Evolutionary conservation across 1,140 invertebrate genomes (phyloP).

Genomic region (Cotesia vestalis): DNA sequence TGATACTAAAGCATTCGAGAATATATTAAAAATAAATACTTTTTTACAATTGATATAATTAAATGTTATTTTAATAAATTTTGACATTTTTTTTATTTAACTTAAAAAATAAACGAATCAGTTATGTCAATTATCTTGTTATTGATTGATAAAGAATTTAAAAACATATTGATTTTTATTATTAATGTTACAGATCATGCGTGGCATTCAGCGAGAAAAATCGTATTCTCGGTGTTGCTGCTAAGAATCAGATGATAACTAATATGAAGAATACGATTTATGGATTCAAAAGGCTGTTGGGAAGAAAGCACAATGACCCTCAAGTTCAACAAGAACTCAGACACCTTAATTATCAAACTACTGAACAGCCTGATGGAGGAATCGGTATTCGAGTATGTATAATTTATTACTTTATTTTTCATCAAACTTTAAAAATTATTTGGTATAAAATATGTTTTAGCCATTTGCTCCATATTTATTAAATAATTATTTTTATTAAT

Average conservation of each 20-base stretch:
- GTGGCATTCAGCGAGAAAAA: conserved; percentile 94
- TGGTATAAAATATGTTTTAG: not conserved
- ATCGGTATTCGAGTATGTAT: conserved; percentile 79
- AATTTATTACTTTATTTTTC: too few species aligned
- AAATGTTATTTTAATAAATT: too few species aligned
- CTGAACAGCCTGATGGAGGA: conserved; percentile 74
- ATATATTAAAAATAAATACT: conserved; percentile 1
- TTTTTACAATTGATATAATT: too few species aligned
- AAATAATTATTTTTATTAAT: too few species aligned
- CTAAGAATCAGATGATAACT: conserved; percentile 95
- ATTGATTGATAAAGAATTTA: not conserved
- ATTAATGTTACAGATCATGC: conserved; percentile 79
- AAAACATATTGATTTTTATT: conserved; percentile 34
- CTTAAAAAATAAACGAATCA: too few species aligned
- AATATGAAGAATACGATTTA: conserved; percentile 97
- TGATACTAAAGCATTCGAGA: not conserved
- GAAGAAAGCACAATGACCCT: conserved; percentile 87
- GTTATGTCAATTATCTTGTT: too few species aligned
- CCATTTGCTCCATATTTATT: too few species aligned
- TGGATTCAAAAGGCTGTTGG: conserved; percentile 92
- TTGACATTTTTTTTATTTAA: too few species aligned
- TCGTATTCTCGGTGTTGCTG: conserved; percentile 92
- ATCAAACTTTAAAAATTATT: too few species aligned
- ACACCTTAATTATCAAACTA: conserved; percentile 79
- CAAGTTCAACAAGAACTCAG: conserved; percentile 82